Evolutionary conservation across 2,888 invertebrate species (phyloP), one percentile per base, ranked within the genome.

Genomic region (Epistrophe eligans): DNA sequence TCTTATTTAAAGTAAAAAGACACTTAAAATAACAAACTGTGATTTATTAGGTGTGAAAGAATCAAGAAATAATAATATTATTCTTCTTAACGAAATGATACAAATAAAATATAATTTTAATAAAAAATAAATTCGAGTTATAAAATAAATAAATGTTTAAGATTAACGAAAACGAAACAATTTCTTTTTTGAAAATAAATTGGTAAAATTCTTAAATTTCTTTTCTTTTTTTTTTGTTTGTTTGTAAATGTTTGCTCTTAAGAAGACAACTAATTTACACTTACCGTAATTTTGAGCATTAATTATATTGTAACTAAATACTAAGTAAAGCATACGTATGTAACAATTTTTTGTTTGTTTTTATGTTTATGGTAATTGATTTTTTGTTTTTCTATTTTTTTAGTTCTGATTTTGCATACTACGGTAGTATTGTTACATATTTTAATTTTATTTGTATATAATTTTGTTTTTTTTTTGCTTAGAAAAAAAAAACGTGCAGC

Each of bases 1-100:
- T 24, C 15, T 77, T 40, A 40, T 52, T 48, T 35, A 57, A 72
- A 81, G 38, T 55, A 19, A 38, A 60, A 79, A 87, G 60, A 83
- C 84, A 88, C 84, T 88, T 84, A 85, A 88, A 81, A 88, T 84
- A 88, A 84, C 87, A 88, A 89, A 88, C 89, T 89, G 89, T 89
- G 89, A 89, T 89, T 88, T 85, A 81, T 83, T 84, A 88, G 79
- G 83, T 83, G 88, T 89, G 88, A 85, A 87, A 83, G 52, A 87
- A 60, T 60, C 79, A 73, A 81, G 64, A 28, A 67, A 52, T 50
- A 66, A 77, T 35, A 72, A 45, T 57, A 52, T 55, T 79, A 15
- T 15, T 60, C 60, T 81, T 77, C 82, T 64, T 76, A 76, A 76
- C 71, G 79, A 84, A 84, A 76, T 64, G 38, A 79, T 55, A 10